Conservation (phyloP, 2,113 vertebrate genomes). For the Suncus etruscus region DNA sequence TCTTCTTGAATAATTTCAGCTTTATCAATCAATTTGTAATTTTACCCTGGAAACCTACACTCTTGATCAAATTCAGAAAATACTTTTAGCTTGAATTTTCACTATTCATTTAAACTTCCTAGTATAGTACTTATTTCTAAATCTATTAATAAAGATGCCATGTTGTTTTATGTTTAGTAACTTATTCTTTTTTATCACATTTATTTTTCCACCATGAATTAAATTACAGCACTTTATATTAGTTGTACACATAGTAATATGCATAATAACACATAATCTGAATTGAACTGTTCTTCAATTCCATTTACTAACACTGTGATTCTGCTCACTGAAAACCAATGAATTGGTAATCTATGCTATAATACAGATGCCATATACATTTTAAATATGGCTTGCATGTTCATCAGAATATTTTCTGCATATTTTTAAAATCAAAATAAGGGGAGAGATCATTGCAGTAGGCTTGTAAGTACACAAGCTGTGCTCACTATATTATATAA, state of each 20-base stretch:
- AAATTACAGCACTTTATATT: neutral
- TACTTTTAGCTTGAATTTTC: neutral
- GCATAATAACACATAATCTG: neutral
- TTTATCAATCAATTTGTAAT: neutral
- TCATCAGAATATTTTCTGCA: neutral
- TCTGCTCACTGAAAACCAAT: conserved; percentile 8
- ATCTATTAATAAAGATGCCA: neutral
- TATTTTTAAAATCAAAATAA: neutral
- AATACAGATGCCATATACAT: neutral
- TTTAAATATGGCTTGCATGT: neutral
- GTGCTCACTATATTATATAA: conserved; percentile 19
- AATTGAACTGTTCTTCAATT: neutral
- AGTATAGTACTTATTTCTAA: neutral
- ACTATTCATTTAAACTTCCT: neutral
- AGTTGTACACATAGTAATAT: neutral
- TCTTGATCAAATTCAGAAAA: neutral
- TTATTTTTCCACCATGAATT: neutral
- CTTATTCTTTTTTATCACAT: neutral
- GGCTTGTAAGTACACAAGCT: neutral
- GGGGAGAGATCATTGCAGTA: neutral
- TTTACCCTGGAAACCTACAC: neutral
- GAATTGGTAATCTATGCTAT: neutral
- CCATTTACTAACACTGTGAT: neutral
- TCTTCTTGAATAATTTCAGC: neutral
- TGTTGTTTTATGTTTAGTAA: conserved; percentile 25